These are phyloP conservation scores for Cinara cedri DNA, from an alignment of 2,888 invertebrate species.

Conservation along the genomic window DNA sequence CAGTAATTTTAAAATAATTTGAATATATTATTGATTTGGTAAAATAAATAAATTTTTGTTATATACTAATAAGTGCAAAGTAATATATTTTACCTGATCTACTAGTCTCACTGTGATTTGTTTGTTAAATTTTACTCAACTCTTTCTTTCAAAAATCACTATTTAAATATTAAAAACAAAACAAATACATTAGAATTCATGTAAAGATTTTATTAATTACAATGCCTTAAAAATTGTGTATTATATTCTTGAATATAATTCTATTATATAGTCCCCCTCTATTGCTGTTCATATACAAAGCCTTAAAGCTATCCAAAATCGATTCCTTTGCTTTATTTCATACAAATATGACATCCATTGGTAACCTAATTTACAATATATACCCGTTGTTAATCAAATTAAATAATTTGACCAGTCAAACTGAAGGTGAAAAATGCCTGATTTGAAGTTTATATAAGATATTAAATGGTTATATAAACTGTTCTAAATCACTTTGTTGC, in stretches of 20 bases:
- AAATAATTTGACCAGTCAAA: background rate
- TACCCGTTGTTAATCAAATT: background rate
- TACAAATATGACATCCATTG: background rate
- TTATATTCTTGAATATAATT: background rate
- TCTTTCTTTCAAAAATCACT: background rate
- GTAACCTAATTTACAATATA: background rate
- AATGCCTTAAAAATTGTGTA: background rate
- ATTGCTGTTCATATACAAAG: too few relatives aligned
- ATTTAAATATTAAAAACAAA: background rate
- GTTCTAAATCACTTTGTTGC: background rate
- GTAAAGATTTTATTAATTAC: background rate
- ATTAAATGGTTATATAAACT: background rate
- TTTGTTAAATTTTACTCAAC: too few relatives aligned
- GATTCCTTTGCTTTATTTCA: too few relatives aligned
- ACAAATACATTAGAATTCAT: too few relatives aligned
- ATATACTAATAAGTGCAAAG: slow-evolving; percentile 7
- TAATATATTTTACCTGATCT: background rate
- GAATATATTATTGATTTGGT: background rate
- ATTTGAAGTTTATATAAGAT: background rate
- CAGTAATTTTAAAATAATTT: background rate
- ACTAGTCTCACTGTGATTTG: too few relatives aligned
- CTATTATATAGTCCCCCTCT: too few relatives aligned
- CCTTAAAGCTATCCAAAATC: too few relatives aligned
- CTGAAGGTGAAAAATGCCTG: too few relatives aligned
- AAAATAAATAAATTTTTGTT: background rate